These are phyloP conservation scores for Steinernema hermaphroditum DNA, from an alignment of 2,888 invertebrate species.

Conservation along the genomic window DNA sequence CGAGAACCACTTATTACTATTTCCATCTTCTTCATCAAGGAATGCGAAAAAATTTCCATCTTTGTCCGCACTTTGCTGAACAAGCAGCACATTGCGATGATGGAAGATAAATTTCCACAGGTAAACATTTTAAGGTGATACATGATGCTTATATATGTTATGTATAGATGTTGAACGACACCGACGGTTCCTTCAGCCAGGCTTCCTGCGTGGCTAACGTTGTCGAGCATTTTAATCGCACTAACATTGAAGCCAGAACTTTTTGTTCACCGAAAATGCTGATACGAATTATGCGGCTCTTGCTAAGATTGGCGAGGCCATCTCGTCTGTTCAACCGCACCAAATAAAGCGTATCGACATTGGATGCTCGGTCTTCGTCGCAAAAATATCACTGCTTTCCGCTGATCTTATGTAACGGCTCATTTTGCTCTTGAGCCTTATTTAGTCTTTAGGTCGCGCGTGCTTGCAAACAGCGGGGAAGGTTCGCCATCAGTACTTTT, in stretches of 20 bases:
- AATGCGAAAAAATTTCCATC: slow-evolving; percentile 49
- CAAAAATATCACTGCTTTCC: neutral
- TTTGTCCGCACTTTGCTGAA: slow-evolving; percentile 39
- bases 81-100: neutral
- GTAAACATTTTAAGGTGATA: neutral
- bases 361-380: neutral
- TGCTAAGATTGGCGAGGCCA: neutral
- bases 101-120: slow-evolving; percentile 12
- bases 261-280: slow-evolving; percentile 56
- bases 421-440: neutral
- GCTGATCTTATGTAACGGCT: neutral
- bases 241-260: slow-evolving; percentile 56
- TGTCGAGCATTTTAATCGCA: slow-evolving; percentile 15
- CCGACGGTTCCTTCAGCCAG: neutral
- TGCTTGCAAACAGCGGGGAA: slow-evolving; percentile 3
- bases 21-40: slow-evolving; percentile 50
- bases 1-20: slow-evolving; percentile 44
- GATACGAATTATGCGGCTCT: slow-evolving; percentile 37
- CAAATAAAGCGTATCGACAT: neutral
- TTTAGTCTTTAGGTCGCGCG: neutral
- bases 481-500: neutral
- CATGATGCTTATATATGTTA: too few species aligned
- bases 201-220: neutral
- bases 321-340: neutral
- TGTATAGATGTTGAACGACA: neutral